Base-by-base conservation (phyloP, 2,888 invertebrate species). In the Chymomyza fuscimana region DNA sequence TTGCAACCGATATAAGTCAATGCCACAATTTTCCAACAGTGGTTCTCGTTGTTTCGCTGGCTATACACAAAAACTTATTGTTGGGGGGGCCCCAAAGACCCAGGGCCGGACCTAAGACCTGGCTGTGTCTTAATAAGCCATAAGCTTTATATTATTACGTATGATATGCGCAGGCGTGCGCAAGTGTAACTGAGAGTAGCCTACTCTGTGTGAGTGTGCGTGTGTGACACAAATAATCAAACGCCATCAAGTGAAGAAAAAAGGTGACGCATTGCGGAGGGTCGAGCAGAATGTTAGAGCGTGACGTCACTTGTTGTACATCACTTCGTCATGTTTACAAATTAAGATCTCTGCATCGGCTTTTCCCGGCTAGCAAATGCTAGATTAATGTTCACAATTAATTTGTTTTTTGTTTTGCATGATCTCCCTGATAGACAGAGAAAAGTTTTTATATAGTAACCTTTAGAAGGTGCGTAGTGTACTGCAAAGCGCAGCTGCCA, bases 101-200 rank as follows among this genome's bases (percentile, higher is more conserved):
- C 40, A 46, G 2, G 10, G 40, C 10, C 40, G 12, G 32, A 4
- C 25, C 25, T 25, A 25, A 25, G 36, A 5, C 9, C 36, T 6
- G 12, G 12, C 40, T 12, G 12, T 0, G 40, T 12, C 36, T 36
- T 80, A 75, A 83, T 81, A 81, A 87, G 80, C 86, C 72, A 83
- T 83, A 79, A 87, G 65, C 74, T 5, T 61, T 70, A 74, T 9
- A 82, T 74, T 81, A 88, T 84, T 84, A 88, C 88, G 88, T 83
- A 74, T 84, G 68, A 65, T 58, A 63, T 65, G 59, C 40, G 40
- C 10, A 54, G 10, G 19, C 10, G 19, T 65, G 63, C 29, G 40
- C 10, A 54, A 5, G 54, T 7, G 19, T 54, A 22, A 19, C 16
- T 5, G 54, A 6, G 54, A 19, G 19, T 54, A 22, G 9, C 5